These are phyloP conservation scores for Neosilurus mollespiculum DNA, from an alignment of 2,797 vertebrate species.

Conservation along the genomic window DNA sequence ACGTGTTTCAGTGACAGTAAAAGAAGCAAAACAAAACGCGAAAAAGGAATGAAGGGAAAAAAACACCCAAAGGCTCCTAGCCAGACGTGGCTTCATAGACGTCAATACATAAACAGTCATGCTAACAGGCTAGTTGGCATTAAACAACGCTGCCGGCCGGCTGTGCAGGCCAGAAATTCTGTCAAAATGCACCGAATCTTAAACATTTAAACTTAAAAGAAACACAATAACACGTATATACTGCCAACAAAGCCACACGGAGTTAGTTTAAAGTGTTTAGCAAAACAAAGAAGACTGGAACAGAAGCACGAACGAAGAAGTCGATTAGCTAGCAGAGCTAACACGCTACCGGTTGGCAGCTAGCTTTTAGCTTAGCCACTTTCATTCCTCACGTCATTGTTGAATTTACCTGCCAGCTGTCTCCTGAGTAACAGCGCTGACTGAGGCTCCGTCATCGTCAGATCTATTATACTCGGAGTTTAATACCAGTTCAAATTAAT, in stretches of 20 bases:
- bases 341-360: conserved; percentile 10
- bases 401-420: conserved; percentile 91
- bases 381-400: conserved; percentile 42
- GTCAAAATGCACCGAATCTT: neutral
- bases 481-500: conserved; percentile 39
- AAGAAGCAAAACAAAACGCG: neutral
- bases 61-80: neutral
- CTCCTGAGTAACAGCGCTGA: conserved; percentile 93
- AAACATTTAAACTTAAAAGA: neutral
- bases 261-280: neutral
- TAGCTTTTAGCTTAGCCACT: conserved; percentile 53
- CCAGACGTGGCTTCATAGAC: conserved; percentile 23
- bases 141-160: conserved; percentile 19
- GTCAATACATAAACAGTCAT: conserved; percentile 18
- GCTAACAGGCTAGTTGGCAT: conserved; percentile 26
- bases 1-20: neutral
- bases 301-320: neutral
- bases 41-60: neutral
- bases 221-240: neutral
- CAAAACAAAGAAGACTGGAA: conserved; percentile 33
- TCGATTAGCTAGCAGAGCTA: neutral
- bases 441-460: conserved; percentile 92
- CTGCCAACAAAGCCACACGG: neutral
- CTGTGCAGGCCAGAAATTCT: conserved; percentile 32
- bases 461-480: conserved; percentile 35